Evolutionary conservation across 2,113 vertebrate genomes (phyloP).

Genomic region (Bolborhynchus lineola): DNA sequence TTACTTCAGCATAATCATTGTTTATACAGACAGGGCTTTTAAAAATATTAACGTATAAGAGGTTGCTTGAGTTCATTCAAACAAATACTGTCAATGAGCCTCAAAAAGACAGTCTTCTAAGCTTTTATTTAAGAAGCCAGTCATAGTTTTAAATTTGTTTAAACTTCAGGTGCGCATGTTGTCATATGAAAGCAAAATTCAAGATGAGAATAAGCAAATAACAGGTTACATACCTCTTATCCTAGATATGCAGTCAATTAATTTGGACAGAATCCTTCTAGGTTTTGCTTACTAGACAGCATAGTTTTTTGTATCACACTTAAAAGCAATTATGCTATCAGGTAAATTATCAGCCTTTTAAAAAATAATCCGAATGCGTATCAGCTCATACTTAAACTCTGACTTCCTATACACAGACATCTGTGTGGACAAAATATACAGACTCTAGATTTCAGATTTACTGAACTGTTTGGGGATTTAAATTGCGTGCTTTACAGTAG

Average conservation of each 20-base stretch:
- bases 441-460: background rate
- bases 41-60: background rate
- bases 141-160: background rate
- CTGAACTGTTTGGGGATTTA: background rate
- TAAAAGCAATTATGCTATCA: background rate
- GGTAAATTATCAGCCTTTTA: background rate
- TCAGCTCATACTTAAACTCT: background rate
- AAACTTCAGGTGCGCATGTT: background rate
- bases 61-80: background rate
- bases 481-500: background rate
- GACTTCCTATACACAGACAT: background rate
- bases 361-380: background rate
- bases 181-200: background rate
- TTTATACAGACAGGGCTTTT: background rate
- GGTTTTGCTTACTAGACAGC: background rate
- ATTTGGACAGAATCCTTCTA: background rate
- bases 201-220: background rate
- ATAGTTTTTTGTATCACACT: background rate
- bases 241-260: background rate
- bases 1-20: background rate
- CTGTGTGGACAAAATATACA: background rate
- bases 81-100: background rate
- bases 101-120: background rate
- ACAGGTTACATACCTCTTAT: background rate
- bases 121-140: background rate